phyloP scores from a whole-genome alignment of 2,797 vertebrate genomes.

The Helostoma temminkii region DNA sequence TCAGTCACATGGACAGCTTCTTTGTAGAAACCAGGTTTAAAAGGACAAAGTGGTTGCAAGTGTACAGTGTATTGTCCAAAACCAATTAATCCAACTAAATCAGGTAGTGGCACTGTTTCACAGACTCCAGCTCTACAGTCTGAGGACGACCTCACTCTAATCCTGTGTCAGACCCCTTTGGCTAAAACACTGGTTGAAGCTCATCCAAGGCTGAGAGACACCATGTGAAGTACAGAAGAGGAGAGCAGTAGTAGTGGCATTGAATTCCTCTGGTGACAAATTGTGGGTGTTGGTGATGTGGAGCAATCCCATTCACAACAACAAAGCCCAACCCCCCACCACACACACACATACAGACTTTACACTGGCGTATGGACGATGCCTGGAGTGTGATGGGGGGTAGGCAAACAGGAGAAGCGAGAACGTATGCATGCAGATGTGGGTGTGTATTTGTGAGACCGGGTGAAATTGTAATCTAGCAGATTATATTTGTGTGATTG shows the following conservation, averaged over 20 bases:
- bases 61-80: constrained; percentile 28
- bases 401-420: constrained; percentile 17
- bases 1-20: not conserved
- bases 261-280: constrained; percentile 74
- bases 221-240: constrained; percentile 51
- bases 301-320: constrained; percentile 80
- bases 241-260: constrained; percentile 54
- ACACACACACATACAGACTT: not conserved
- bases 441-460: constrained; percentile 3
- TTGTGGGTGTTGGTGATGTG: constrained; percentile 66
- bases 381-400: constrained; percentile 25
- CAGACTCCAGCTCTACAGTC: constrained; percentile 45
- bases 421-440: constrained; percentile 21
- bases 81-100: constrained; percentile 57
- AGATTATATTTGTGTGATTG: constrained; percentile 50
- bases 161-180: constrained; percentile 62
- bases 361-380: constrained; percentile 46
- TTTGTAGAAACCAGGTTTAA: not conserved
- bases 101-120: constrained; percentile 55
- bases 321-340: constrained; percentile 74
- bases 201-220: constrained; percentile 52
- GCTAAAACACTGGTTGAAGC: constrained; percentile 64
- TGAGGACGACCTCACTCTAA: constrained; percentile 60
- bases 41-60: not conserved
- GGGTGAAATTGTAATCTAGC: constrained; percentile 52